These are phyloP conservation scores for Drosophila peninsularis DNA, from an alignment of 2,888 invertebrate species.

Conservation along the genomic window DNA sequence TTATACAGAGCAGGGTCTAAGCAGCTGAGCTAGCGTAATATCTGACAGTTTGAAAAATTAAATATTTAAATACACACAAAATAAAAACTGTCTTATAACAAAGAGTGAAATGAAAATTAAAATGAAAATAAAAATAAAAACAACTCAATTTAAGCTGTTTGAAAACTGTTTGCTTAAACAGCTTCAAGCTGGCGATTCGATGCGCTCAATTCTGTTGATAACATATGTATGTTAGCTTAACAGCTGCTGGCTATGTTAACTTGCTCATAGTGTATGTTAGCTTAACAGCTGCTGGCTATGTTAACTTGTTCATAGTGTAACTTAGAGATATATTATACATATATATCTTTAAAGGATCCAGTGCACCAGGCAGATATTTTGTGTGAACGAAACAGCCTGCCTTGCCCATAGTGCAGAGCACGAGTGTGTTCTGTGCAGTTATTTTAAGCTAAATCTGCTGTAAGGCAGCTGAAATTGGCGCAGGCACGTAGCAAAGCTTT, in stretches of 20 bases:
- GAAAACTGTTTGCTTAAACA: no score
- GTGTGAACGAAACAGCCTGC: neutral
- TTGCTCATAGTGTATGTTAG: neutral
- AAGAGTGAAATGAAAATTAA: neutral
- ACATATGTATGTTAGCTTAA: neutral
- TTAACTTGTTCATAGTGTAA: no score
- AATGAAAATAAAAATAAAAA: no score
- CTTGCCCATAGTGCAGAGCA: neutral
- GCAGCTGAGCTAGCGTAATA: no score
- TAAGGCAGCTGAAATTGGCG: slow-evolving; percentile 57
- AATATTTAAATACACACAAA: no score
- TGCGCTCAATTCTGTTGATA: neutral
- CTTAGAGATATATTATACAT: neutral
- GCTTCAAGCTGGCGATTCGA: neutral
- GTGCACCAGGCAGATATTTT: neutral
- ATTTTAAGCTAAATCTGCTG: slow-evolving; percentile 68
- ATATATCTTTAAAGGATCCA: no score
- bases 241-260: neutral
- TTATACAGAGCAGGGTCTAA: no score
- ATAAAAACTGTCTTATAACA: no score
- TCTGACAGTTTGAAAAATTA: no score
- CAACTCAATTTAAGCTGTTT: no score
- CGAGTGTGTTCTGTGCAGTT: slow-evolving; percentile 56
- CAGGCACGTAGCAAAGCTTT: slow-evolving; percentile 62
- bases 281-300: neutral